Evolutionary conservation across 2,797 vertebrate species (phyloP), one percentile per base, ranked within the genome.

Genomic region (Anguilla marmorata): DNA sequence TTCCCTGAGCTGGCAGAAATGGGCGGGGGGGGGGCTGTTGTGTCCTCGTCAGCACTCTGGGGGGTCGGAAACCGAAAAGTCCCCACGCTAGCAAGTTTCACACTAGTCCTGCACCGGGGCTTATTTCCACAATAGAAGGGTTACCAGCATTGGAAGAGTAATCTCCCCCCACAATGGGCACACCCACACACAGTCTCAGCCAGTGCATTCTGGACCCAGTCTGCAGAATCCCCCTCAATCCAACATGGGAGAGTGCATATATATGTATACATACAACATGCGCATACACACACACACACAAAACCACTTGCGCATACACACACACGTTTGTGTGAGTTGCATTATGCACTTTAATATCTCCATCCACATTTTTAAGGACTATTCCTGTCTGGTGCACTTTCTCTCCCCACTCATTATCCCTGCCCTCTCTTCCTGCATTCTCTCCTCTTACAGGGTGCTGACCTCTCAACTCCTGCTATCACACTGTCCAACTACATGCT

Each of bases 41-140:
- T 94, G 93, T 93, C 90, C 2, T 74, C 90, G 95, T 96, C 96
- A 96, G 96, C 96, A 95, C 90, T 95, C 91, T 91, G 85, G 16
- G 72, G 88, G 54, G 82, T 90, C 89, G 93, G 91, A 91, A 91
- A 91, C 89, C 63, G 87, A 95, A 96, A 96, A 95, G 86, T 94
- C 93, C 93, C 91, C 95, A 94, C 92, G 93, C 94, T 93, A 95
- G 95, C 94, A 90, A 92, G 93, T 96, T 89, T 96, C 93, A 91
- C 24, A 93, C 93, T 89, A 82, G 89, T 88, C 88, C 92, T 76
- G 90, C 89, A n/a, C 87, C 91, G 94, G 90, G 93, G 93, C 92
- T 96, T 96, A 95, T 56, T 89, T 89, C 90, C 92, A 96, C 95
- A 96, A 96, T 95, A 93, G 95, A 87, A 86, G 89, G 94, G 95